Conservation (phyloP, 2,113 vertebrate genomes). For the Bolborhynchus lineola region DNA sequence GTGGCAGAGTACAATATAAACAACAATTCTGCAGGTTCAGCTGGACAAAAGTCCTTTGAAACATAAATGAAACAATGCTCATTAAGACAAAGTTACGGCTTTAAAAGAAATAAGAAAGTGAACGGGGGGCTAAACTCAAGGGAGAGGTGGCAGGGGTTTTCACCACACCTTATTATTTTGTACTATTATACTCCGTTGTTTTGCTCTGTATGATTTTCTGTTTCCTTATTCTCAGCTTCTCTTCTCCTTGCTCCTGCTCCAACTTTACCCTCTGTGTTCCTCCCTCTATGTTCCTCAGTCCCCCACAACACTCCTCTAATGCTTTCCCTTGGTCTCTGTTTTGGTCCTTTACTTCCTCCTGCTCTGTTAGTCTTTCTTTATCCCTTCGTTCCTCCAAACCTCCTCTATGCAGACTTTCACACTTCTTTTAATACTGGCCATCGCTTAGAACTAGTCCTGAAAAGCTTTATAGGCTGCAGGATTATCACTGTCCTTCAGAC, state of each 20-base stretch:
- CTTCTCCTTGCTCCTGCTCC: not conserved
- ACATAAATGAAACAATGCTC: not conserved
- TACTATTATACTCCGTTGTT: not conserved
- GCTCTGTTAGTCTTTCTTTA: not conserved
- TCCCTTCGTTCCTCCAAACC: not conserved
- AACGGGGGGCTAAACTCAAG: not conserved
- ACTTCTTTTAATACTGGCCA: not conserved
- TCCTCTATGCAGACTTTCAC: not conserved
- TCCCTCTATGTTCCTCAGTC: not conserved
- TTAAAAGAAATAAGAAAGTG: not conserved
- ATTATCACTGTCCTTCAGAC: not conserved
- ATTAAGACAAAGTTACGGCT: not conserved
- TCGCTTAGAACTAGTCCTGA: not conserved
- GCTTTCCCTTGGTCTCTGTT: not conserved
- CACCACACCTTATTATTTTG: not conserved
- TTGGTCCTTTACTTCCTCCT: not conserved
- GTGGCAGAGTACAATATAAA: not conserved
- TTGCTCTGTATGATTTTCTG: not conserved
- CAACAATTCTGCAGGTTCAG: not conserved
- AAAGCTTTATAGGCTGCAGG: not conserved
- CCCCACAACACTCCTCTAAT: rapidly evolving
- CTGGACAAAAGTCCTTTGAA: not conserved
- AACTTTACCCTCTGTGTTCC: not conserved
- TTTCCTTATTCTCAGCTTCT: not conserved
- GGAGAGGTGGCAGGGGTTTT: not conserved